Percentiles rank a stretch among this genome's conserved stretches.
These are phyloP conservation scores for Chondrilla cf. caribensis DNA, from an alignment of 37 sponge, comb jelly and placozoan species.

Conservation along the genomic window DNA sequence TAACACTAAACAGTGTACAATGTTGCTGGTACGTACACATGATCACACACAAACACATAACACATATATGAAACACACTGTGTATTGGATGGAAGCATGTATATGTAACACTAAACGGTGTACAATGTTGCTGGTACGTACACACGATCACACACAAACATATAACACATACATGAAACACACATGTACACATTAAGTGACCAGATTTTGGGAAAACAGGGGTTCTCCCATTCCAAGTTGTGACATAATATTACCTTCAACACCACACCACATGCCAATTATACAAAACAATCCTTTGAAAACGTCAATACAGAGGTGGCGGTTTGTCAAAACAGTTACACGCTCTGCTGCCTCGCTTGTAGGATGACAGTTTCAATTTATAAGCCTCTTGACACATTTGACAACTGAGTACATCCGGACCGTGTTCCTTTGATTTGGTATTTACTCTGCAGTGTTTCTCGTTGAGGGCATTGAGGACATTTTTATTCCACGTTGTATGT, in stretches of 20 bases:
- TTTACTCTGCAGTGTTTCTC: constrained; percentile 8
- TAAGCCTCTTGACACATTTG: constrained; percentile 1
- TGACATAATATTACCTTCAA: too few relatives aligned
- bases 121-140: too few relatives aligned
- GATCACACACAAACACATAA: not conserved
- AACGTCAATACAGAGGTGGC: not conserved
- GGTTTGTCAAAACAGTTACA: constrained; percentile 15
- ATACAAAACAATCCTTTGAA: not conserved
- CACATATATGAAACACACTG: not conserved
- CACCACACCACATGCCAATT: too few relatives aligned
- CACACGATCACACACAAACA: too few relatives aligned
- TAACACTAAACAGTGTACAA: too few relatives aligned
- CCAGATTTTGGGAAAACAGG: too few relatives aligned
- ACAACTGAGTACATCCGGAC: not conserved
- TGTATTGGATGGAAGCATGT: too few relatives aligned
- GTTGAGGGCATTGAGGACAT: not conserved
- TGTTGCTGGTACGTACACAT: too few relatives aligned
- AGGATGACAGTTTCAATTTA: not conserved
- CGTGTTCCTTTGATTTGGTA: not conserved
- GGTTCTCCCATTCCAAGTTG: too few relatives aligned
- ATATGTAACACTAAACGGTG: too few relatives aligned
- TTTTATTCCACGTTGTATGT: not conserved
- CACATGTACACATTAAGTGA: too few relatives aligned
- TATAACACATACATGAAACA: too few relatives aligned
- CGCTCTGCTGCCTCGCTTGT: not conserved